Base-by-base conservation (phyloP, 1,140 invertebrate species). In the Neodiprion virginianus region DNA sequence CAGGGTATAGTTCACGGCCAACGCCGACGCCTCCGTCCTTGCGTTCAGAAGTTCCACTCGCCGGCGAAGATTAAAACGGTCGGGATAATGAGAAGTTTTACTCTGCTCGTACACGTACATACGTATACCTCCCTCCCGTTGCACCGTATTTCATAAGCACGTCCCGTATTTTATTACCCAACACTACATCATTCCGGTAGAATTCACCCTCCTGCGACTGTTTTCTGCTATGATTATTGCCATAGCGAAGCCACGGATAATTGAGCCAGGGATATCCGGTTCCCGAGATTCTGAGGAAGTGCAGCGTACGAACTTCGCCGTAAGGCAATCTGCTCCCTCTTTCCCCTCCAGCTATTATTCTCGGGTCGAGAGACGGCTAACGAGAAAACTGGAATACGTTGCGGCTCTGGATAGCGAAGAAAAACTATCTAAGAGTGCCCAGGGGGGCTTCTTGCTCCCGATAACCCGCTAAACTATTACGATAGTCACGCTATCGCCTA, bases 61-160 rank as follows among this genome's bases (percentile, higher is more conserved):
- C 53, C 53, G 28, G 28, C 28, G 28, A 40, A 17, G 53, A 61
- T 61, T 61, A 61, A 61, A 61, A 61, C n/a, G 11, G 11, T 61
- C 53, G 11, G 53, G 53, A 61, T 61, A 61, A 61, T 61, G 53
- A 61, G 53, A 61, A 61, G 53, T 61, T 61, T 61, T 61, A 61
- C 53, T 61, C 53, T 14, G 11, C 53, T 61, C 53, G 8, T 11
- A 40, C 5, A 40, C 28, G 2, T 40, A 40, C 28, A 40, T 5
- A 40, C 28, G 17, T 21, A 21, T 21, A 40, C 28, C 28, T 40
- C 5, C 28, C 28, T 40, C 28, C 28, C 28, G 5, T 40, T 40
- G 28, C 28, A 61, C 8, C 53, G 5, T 8, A 17, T 61, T 61
- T 61, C 53, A 61, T 14, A 61, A 61, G 53, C 53, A 12, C 11